Evolutionary conservation across 2,113 vertebrate species (phyloP).

Genomic region (Coptodon bakossiorum): DNA sequence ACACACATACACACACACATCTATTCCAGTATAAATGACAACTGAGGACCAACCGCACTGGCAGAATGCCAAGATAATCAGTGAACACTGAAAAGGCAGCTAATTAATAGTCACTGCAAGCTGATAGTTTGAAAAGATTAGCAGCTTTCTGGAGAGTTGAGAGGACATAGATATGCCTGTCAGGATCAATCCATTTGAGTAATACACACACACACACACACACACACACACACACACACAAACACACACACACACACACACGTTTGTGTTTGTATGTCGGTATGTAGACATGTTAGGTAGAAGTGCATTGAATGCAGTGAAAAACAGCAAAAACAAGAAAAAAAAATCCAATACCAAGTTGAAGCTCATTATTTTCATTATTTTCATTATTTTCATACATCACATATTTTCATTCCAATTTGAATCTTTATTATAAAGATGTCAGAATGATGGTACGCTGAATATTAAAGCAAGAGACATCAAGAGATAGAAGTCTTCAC

Average conservation of each 20-base stretch:
- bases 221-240: accelerated
- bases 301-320: background rate
- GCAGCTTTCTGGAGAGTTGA: slow-evolving; percentile 48
- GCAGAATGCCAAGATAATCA: slow-evolving; percentile 42
- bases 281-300: background rate
- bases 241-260: background rate
- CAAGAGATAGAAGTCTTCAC: background rate
- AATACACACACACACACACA: background rate
- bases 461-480: background rate
- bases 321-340: background rate
- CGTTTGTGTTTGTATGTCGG: slow-evolving; percentile 18
- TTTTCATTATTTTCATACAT: background rate
- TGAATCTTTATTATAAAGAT: background rate
- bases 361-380: background rate
- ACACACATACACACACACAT: background rate
- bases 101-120: slow-evolving; percentile 52
- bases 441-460: background rate
- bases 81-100: slow-evolving; percentile 27
- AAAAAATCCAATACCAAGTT: background rate
- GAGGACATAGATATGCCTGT: slow-evolving; percentile 54
- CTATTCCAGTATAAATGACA: slow-evolving; percentile 12
- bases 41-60: slow-evolving; percentile 6
- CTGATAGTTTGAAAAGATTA: slow-evolving; percentile 55
- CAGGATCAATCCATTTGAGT: slow-evolving; percentile 38
- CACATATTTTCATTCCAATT: background rate